A percentile compares a stretch with the other conserved stretches of the same genome.
Conservation (phyloP, 2,888 invertebrate genomes). For the Catocala sponsa region DNA sequence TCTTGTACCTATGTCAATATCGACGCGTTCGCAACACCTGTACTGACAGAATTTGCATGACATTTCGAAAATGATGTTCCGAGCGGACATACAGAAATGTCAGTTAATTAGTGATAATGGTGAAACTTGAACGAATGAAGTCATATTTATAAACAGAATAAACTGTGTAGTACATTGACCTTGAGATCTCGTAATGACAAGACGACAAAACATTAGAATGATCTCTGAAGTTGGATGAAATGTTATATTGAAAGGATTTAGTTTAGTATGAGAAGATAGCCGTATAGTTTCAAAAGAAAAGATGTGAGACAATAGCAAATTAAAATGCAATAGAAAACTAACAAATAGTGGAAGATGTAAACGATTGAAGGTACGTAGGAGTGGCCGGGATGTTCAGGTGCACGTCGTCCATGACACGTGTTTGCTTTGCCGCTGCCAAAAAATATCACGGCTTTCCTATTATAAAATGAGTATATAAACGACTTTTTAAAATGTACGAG, state of each 20-base stretch:
- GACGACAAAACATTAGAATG: constrained; percentile 53
- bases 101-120: constrained; percentile 56
- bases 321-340: constrained; percentile 9
- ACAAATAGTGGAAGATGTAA: constrained; percentile 21
- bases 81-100: constrained; percentile 18
- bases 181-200: constrained; percentile 58
- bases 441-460: constrained; percentile 18
- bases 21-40: constrained; percentile 17
- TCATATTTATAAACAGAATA: constrained; percentile 62
- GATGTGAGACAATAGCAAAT: constrained; percentile 2
- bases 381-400: constrained; percentile 20
- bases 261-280: constrained; percentile 35
- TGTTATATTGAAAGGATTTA: constrained; percentile 35
- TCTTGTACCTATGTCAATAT: background rate
- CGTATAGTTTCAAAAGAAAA: constrained; percentile 14
- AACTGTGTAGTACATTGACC: constrained; percentile 51
- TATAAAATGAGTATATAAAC: constrained; percentile 9
- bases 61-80: constrained; percentile 9
- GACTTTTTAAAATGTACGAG: background rate
- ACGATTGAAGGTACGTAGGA: constrained; percentile 23
- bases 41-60: constrained; percentile 36
- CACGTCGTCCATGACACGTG: constrained; percentile 21
- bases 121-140: constrained; percentile 60
- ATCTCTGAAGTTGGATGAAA: constrained; percentile 55
- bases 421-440: constrained; percentile 31